Evolutionary conservation across 2,113 vertebrate genomes (phyloP), one percentile per base, ranked within the genome.

Genomic region (Tonatia bakeri): DNA sequence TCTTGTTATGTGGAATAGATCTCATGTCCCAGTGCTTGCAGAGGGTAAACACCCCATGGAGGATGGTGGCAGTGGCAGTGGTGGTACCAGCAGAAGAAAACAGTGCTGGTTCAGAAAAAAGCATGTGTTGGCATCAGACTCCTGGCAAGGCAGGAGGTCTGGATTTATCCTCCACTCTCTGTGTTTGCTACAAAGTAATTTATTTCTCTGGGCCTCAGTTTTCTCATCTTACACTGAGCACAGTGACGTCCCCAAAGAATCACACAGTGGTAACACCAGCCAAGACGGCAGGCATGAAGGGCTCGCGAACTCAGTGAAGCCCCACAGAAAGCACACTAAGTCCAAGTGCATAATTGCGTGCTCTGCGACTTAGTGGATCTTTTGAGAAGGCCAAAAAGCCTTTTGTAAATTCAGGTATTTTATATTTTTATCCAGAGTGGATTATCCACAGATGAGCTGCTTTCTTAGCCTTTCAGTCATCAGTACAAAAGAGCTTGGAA

Each of bases 351-450:
- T 79, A 79, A 84, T 17, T 72, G 91, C 38, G 28, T 81, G 33
- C 94, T 90, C 59, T 91, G 52, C 65, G 77, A 7, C 26, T 77
- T 97, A 77, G 13, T 77, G 59, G 45, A 36, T 59, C 75, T 61
- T 94, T 88, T 59, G n/a, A 40, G 81, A 97, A 92, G 69, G 40
- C n/a, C 43, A 50, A 76, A 65, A 61, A 19, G 9, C 33, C 86
- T 76, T 90, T 77, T 67, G 36, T 92, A 69, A 88, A 88, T 73
- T 38, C 26, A 40, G 15, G 7, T 85, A 26, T 69, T 95, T 96
- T 17, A 40, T 90, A 73, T 52, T 90, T 83, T 82, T 56, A 84
- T 91, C 83, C 75, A 72, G 80, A 93, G n/a, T 95, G 61, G 26
- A 56, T 84, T 43, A 67, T 20, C 26, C 15, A 56, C 38, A 52